Evolutionary conservation across 2,113 vertebrate genomes (phyloP), one percentile per base, ranked within the genome.

Genomic region (Entomyzon cyanotis): DNA sequence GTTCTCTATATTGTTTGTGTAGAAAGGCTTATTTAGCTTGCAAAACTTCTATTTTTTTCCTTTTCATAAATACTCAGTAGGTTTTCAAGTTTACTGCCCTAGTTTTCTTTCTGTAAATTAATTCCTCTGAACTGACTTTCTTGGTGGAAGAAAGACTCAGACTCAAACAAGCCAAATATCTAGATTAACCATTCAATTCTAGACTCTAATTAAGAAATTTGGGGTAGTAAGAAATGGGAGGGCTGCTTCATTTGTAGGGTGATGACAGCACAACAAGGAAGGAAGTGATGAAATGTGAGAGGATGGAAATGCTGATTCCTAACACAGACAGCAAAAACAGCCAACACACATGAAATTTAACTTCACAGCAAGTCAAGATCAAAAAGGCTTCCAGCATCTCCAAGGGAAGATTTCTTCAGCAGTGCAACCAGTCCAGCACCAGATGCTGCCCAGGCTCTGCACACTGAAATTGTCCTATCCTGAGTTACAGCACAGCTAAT

Each of bases 241-340:
- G 42, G 42, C 0, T 0, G 73, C 37, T 69, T 52, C 21, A 12
- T 56, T 56, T 50, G 21, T 2, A 59, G 58, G 27, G 44, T 46
- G 62, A 62, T 0, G 0, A 58, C 67, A 64, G 44, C 2, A 7
- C 18, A 35, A 2, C 1, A 12, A n/a, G 42, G 64, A 82, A 71
- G 73, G 62, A 75, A 53, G 41, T 6, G 27, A 78, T 70, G 64
- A 71, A 78, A 90, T 23, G 13, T 1, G 5, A 83, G 42, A 50
- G 25, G 50, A 12, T 31, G 39, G 60, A 76, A 75, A 90, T 9
- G 39, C 21, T 9, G 42, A 76, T 30, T 80, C 33, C 58, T 27
- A 71, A 58, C 39, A 76, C 10, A 60, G 55, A 27, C 46, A 11
- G 15, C 17, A 42, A 15, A 50, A 53, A 76, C 79, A 63, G 35